These are phyloP conservation scores for Cheilosia vernalis DNA, from an alignment of 2,888 invertebrate species.

Conservation along the genomic window DNA sequence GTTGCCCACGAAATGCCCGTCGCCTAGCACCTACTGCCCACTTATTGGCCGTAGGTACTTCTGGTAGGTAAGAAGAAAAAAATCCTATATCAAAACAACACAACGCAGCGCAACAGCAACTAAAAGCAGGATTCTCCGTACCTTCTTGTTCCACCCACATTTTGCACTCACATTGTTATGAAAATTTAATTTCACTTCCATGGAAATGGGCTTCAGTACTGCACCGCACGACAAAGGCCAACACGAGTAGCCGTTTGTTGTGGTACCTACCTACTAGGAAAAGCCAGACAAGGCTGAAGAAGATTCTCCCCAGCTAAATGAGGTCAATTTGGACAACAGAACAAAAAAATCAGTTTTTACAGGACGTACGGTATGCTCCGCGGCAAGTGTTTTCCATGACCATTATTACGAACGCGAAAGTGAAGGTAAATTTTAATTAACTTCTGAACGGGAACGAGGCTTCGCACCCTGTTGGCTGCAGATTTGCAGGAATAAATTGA, in stretches of 20 bases:
- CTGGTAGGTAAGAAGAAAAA: background rate
- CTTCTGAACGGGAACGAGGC: slow-evolving; percentile 39
- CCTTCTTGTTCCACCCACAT: background rate
- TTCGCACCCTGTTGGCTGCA: slow-evolving; percentile 21
- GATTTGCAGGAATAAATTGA: slow-evolving; percentile 48
- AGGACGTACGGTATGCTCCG: background rate
- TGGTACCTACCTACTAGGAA: background rate
- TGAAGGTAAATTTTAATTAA: slow-evolving; percentile 70
- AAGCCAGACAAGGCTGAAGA: slow-evolving; percentile 58
- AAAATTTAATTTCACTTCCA: slow-evolving; percentile 36
- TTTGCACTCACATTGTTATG: background rate
- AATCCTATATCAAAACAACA: background rate
- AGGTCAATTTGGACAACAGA: slow-evolving; percentile 59
- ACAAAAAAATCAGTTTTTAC: background rate
- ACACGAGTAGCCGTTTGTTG: background rate
- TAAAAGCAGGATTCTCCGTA: slow-evolving; percentile 2
- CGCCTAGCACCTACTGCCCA: background rate
- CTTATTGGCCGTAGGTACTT: background rate
- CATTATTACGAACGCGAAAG: slow-evolving; percentile 33
- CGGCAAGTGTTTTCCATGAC: slow-evolving; percentile 26
- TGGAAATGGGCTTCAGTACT: slow-evolving; percentile 9
- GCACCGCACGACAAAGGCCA: background rate
- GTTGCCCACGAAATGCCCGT: background rate
- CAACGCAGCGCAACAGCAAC: background rate
- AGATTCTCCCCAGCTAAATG: slow-evolving; percentile 45